Conservation (phyloP, 2,113 vertebrate species). For the Gavia stellata region DNA sequence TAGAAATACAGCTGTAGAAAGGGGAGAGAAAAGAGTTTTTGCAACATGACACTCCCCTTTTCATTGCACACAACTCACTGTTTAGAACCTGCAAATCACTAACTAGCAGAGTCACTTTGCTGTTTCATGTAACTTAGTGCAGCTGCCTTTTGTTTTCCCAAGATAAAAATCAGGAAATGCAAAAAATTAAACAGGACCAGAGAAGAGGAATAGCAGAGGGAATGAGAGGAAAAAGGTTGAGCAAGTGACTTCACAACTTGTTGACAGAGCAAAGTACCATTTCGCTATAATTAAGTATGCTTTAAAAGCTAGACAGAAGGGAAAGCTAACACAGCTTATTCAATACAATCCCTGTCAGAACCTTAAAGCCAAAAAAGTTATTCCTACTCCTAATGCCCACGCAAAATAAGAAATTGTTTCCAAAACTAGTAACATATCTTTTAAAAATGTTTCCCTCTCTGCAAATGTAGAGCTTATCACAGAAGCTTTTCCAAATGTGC, state of each 20-base stretch:
- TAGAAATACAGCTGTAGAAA: conserved; percentile 92
- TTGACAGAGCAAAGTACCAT: conserved; percentile 51
- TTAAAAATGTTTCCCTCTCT: background rate
- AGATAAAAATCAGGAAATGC: conserved; percentile 77
- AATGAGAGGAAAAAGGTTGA: conserved; percentile 37
- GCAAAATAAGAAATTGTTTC: background rate
- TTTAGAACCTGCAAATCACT: conserved; percentile 50
- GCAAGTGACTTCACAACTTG: conserved; percentile 56
- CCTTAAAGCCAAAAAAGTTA: background rate
- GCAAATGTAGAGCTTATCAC: background rate
- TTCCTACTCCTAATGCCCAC: background rate
- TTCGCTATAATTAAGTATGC: conserved; percentile 12
- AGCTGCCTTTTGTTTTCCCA: conserved; percentile 75
- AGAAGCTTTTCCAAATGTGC: background rate
- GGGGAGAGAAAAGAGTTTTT: conserved; percentile 47
- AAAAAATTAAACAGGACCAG: conserved; percentile 64
- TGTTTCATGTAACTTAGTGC: conserved; percentile 58
- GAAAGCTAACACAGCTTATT: background rate
- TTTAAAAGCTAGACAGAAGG: background rate
- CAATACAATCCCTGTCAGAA: background rate
- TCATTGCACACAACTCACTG: conserved; percentile 54
- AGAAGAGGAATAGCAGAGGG: conserved; percentile 46
- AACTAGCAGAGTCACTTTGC: conserved; percentile 59
- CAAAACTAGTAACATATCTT: background rate
- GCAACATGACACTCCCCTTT: conserved; percentile 41